phyloP scores from a whole-genome alignment of 2,113 vertebrate species.

The Poeciliopsis retropinna region DNA sequence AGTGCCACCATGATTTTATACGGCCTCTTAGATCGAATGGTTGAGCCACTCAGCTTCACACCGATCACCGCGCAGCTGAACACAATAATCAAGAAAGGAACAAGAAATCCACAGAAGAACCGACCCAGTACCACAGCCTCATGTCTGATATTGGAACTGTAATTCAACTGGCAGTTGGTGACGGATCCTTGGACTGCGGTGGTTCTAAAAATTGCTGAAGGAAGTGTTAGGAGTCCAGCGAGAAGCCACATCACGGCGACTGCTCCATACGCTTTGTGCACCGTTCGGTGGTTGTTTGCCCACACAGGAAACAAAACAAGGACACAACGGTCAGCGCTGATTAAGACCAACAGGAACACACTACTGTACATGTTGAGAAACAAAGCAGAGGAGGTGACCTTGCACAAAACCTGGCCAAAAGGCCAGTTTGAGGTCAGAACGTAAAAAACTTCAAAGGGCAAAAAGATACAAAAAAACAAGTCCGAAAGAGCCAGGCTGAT shows the following conservation, averaged over 20 bases:
- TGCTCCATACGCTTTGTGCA: constrained; percentile 61
- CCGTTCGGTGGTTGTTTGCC: constrained; percentile 85
- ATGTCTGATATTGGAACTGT: constrained; percentile 39
- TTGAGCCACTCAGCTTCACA: constrained; percentile 79
- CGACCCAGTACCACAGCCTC: constrained; percentile 64
- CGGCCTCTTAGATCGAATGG: constrained; percentile 85
- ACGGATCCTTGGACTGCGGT: constrained; percentile 16
- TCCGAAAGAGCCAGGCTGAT: constrained; percentile 87
- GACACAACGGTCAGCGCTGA: constrained; percentile 88
- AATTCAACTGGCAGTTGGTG: constrained; percentile 82
- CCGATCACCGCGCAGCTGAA: constrained; percentile 81
- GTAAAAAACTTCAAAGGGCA: constrained; percentile 78
- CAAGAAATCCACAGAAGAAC: constrained; percentile 84
- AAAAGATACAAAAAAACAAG: constrained; percentile 85
- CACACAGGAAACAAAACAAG: constrained; percentile 85
- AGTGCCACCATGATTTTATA: constrained; percentile 87
- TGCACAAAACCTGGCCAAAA: constrained; percentile 87
- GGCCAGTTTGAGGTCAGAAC: constrained; percentile 79
- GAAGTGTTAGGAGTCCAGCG: constrained; percentile 82
- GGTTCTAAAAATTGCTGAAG: constrained; percentile 83
- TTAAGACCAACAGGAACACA: constrained; percentile 85
- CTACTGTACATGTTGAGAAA: constrained; percentile 92
- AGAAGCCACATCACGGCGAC: constrained; percentile 80
- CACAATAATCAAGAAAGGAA: constrained; percentile 83
- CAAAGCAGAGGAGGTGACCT: constrained; percentile 84